These are phyloP conservation scores for Heliconius sara DNA, from an alignment of 2,888 invertebrate species.

Conservation along the genomic window DNA sequence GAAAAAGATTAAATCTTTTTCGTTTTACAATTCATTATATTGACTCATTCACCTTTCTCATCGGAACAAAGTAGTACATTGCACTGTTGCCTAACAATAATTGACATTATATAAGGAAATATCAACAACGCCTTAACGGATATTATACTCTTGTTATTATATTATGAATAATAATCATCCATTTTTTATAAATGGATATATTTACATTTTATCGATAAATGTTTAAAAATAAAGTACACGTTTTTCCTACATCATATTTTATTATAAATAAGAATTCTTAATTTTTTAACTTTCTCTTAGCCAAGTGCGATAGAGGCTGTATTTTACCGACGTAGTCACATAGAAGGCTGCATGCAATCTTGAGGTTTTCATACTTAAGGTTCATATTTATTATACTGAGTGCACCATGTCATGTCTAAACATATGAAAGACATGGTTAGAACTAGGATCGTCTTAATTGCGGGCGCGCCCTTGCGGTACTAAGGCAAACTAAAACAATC, in stretches of 20 bases:
- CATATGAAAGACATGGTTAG: conserved; percentile 6
- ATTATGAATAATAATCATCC: background rate
- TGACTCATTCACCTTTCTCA: conserved; percentile 22
- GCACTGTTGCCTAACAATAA: conserved; percentile 20
- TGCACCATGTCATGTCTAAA: conserved; percentile 46
- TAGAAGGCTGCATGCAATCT: background rate
- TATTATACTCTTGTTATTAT: background rate
- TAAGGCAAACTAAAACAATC: conserved; percentile 48
- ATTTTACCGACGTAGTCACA: background rate
- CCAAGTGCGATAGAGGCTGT: background rate
- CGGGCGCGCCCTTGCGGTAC: conserved; percentile 52
- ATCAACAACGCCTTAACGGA: background rate
- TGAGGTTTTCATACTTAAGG: background rate
- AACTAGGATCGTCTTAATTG: conserved; percentile 64
- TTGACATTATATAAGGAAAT: conserved; percentile 11
- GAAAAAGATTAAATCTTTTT: background rate
- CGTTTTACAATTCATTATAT: conserved; percentile 6
- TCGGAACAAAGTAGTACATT: conserved; percentile 21
- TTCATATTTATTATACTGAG: background rate
- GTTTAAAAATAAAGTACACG: no score
- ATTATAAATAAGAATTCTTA: no score
- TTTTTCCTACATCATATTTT: no score
- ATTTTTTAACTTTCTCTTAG: no score
- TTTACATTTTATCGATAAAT: no score
- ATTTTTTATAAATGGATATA: background rate